Evolutionary conservation across 2,888 invertebrate species (phyloP), one percentile per base, ranked within the genome.

Genomic region (Meloe dianella): DNA sequence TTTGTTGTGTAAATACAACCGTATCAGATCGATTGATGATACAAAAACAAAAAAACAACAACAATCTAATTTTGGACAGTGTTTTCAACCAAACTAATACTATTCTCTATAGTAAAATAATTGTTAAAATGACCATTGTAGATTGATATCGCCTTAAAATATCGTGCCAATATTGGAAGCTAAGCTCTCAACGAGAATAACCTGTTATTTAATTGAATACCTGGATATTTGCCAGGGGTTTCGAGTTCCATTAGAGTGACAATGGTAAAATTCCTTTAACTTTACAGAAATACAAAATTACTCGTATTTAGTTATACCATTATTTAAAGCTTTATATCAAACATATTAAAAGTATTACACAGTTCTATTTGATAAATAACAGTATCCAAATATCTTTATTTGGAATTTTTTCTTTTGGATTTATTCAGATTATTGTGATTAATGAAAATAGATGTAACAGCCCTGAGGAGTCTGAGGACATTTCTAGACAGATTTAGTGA

Each of bases 181-280:
- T 64, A 67, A 64, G n/a, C n/a, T 64, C 60, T 60, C 56, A 32
- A 64, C 64, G 71, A 76, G 74, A 74, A 72, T 73, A 74, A 73
- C 70, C 73, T 73, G 73, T 74, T 75, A 76, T 75, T 75, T 75
- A 76, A 76, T 76, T 75, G 75, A 73, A 74, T 71, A 69, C 67
- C 71, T 76, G 76, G 76, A 72, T 68, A 64, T 57, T 67, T 71
- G 76, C 75, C 76, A 76, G 27, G 60, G 47, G 56, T 41, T 68
- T 68, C 64, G 58, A 67, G 61, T 67, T 66, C 41, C 54, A 62
- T 38, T 64, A 63, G 27, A 63, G 14, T 35, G 58, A 58, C 57
- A 58, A 41, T 35, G 20, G 29, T 17, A 17, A 17, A 62, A 56
- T 41, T 56, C 41, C 5, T 9, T 41, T 17, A 24, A 57, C 32